A percentile compares a stretch with the other conserved stretches of the same genome.
These are phyloP conservation scores for Onthophagus taurus DNA, from an alignment of 1,140 invertebrate genomes.

Conservation along the genomic window DNA sequence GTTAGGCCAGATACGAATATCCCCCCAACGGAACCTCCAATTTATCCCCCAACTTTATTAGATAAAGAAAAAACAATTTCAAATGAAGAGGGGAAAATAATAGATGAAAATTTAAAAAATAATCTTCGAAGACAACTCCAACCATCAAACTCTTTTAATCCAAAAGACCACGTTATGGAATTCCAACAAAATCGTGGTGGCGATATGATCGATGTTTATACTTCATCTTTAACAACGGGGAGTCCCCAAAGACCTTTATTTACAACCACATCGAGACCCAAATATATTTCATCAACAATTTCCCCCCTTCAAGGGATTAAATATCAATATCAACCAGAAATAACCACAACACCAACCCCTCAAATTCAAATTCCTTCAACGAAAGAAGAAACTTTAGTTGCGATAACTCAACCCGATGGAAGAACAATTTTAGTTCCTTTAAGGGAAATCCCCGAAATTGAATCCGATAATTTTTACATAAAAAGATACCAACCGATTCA, in stretches of 20 bases:
- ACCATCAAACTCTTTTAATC: slow-evolving; percentile 40
- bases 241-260: slow-evolving; percentile 51
- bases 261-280: slow-evolving; percentile 47
- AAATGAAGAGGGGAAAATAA: slow-evolving; percentile 35
- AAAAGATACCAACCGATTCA: slow-evolving; percentile 12
- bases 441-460: slow-evolving; percentile 17
- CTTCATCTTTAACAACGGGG: slow-evolving; percentile 45
- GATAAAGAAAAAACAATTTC: neutral
- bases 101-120: slow-evolving; percentile 43
- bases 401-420: slow-evolving; percentile 42
- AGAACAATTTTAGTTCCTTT: slow-evolving; percentile 37
- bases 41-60: slow-evolving; percentile 13
- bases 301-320: slow-evolving; percentile 31
- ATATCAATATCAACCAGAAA: slow-evolving; percentile 23
- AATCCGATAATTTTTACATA: neutral
- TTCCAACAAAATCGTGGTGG: slow-evolving; percentile 42
- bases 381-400: slow-evolving; percentile 30
- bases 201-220: slow-evolving; percentile 56
- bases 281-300: slow-evolving; percentile 28
- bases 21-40: slow-evolving; percentile 26
- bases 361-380: slow-evolving; percentile 32
- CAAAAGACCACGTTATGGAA: slow-evolving; percentile 37
- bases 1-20: slow-evolving; percentile 24
- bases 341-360: slow-evolving; percentile 24
- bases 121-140: slow-evolving; percentile 47